These are phyloP conservation scores for Bryconaethiops microstoma DNA, from an alignment of 2,797 vertebrate genomes.

Conservation along the genomic window DNA sequence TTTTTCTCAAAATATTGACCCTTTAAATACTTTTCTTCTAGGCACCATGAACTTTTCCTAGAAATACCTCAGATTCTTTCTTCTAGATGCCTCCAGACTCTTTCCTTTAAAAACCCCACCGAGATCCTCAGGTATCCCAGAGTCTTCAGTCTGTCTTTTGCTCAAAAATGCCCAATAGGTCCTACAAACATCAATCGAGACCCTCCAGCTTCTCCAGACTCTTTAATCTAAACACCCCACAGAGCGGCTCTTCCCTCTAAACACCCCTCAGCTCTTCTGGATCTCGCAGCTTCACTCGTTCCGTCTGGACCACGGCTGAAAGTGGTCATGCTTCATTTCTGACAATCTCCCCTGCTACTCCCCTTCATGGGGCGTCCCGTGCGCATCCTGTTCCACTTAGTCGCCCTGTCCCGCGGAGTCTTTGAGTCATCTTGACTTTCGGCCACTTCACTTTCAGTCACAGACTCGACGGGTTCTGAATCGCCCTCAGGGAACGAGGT, in stretches of 20 bases:
- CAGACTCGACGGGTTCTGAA: constrained; percentile 15
- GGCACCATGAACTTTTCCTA: not conserved
- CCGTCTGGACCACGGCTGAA: constrained; percentile 1
- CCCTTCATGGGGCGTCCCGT: constrained; percentile 24
- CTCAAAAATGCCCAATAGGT: not conserved
- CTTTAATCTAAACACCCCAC: not conserved
- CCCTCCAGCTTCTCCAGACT: not conserved
- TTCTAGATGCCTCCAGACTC: not conserved
- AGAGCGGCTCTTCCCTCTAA: constrained; percentile 12
- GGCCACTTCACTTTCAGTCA: constrained; percentile 21
- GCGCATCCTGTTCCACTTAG: constrained; percentile 40
- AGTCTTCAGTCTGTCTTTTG: no score
- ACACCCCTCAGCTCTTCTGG: constrained; percentile 3
- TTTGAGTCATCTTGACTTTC: constrained; percentile 36
- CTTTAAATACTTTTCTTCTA: no score
- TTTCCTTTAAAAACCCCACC: not conserved
- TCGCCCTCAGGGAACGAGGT: constrained; percentile 27
- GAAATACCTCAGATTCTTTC: not conserved
- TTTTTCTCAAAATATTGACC: no score
- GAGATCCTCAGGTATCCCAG: no score
- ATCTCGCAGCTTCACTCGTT: constrained; percentile 6
- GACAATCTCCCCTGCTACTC: constrained; percentile 22
- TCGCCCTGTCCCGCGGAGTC: constrained; percentile 20
- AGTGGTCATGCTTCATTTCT: constrained; percentile 39
- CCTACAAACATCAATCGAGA: not conserved